Evolutionary conservation across 2,888 invertebrate species (phyloP).

Genomic region (Pyralis farinalis): DNA sequence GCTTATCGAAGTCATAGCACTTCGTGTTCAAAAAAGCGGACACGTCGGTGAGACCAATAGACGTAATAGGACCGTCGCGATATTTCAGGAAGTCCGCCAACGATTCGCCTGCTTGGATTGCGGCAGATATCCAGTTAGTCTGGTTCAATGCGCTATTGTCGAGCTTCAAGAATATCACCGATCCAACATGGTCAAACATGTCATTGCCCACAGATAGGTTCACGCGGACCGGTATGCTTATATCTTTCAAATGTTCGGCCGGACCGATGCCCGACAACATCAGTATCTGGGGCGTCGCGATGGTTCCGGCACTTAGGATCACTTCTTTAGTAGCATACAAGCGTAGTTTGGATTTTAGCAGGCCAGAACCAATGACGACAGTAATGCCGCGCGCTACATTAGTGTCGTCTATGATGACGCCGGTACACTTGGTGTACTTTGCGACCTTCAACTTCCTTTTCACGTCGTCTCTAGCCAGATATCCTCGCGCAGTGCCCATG

Average conservation of each 20-base stretch:
- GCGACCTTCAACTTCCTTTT: constrained; percentile 33
- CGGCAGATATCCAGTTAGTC: constrained; percentile 13
- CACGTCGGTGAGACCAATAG: constrained; percentile 46
- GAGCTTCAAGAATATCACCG: constrained; percentile 34
- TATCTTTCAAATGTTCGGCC: constrained; percentile 32
- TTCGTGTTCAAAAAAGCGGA: constrained; percentile 40
- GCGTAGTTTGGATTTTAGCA: constrained; percentile 13
- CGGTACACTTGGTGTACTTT: constrained; percentile 39
- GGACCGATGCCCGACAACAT: constrained; percentile 57
- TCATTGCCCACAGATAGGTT: constrained; percentile 49
- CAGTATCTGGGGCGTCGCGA: constrained; percentile 52
- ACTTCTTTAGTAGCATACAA: constrained; percentile 46
- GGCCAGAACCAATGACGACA: constrained; percentile 16
- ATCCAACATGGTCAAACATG: constrained; percentile 46
- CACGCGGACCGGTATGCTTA: constrained; percentile 34
- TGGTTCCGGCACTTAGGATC: constrained; percentile 49
- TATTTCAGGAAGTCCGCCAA: constrained; percentile 24
- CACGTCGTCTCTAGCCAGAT: constrained; percentile 34
- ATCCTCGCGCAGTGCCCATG: constrained; percentile 49
- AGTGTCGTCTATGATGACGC: constrained; percentile 38
- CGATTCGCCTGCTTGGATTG: constrained; percentile 13
- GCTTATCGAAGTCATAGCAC: constrained; percentile 39
- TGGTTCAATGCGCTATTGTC: constrained; percentile 20
- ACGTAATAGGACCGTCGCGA: constrained; percentile 37
- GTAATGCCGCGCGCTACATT: constrained; percentile 42